Evolutionary conservation across 1,140 invertebrate genomes (phyloP), one percentile per base, ranked within the genome.

Genomic region (Heliothis virescens): DNA sequence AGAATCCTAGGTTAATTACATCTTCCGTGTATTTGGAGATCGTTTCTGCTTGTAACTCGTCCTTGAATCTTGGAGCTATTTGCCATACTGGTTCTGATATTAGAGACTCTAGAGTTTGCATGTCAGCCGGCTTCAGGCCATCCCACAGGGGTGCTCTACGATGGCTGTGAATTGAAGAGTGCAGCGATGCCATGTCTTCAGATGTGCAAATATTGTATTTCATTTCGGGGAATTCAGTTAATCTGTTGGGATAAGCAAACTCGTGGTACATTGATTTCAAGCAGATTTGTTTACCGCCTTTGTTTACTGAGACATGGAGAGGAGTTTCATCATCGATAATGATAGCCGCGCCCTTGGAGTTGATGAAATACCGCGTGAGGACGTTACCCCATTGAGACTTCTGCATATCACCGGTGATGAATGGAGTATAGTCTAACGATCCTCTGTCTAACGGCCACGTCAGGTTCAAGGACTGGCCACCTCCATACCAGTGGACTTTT

Each of bases 141-240:
- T 98, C 97, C 97, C 97, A 98, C 2, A 98, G 92, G 7, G 96
- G 96, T 75, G 97, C 97, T 84, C 97, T 96, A 79, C 95, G 92
- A 78, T 95, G 95, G 65, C 90, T 95, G 41, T 93, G 92, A 12
- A 95, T 91, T n/a, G 96, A 96, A 0, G 96, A 96, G 86, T 98
- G 98, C 1, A 98, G 89, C 16, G 95, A 96, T 18, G 96, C 97
- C 95, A 98, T 97, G 81, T 98, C 97, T 76, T 95, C 95, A 0
- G 97, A 96, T 0, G 97, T 97, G 85, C 98, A 99, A 52, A 99
- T 97, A 50, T 98, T 97, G 84, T 99, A 99, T 76, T 97, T 98
- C 79, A 99, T 91, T 80, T 97, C 95, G 0, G 97, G 96, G 29
- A 93, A 95, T 3, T 95, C 91, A 0, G 96, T 96, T 13, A 96